Percentiles rank a stretch among this genome's conserved stretches.
phyloP scores from a whole-genome alignment of 2,888 invertebrate genomes.

The Zhengitettix transpicula region DNA sequence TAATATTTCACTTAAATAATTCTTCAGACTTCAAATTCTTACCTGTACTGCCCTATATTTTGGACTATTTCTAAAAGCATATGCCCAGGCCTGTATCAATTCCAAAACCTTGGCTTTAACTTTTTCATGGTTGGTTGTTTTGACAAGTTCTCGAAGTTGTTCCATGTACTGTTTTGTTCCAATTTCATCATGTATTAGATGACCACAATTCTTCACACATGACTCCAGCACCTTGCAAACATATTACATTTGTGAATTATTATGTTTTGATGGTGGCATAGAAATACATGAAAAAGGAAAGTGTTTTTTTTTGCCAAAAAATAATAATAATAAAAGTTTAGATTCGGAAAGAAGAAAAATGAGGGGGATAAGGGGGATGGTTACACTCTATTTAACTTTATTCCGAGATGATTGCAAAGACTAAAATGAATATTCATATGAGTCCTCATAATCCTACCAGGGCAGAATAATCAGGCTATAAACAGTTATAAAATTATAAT shows the following conservation, averaged over 20 bases:
- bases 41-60: conserved; percentile 81
- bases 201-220: conserved; percentile 93
- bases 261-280: neutral
- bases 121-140: conserved; percentile 67
- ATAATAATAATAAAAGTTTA: neutral
- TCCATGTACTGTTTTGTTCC: conserved; percentile 88
- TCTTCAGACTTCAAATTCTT: conserved; percentile 9
- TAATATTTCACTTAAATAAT: no score
- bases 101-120: conserved; percentile 76
- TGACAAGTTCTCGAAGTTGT: conserved; percentile 73
- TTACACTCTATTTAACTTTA: no score
- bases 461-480: no score
- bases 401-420: no score
- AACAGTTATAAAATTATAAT: no score
- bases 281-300: neutral
- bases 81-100: conserved; percentile 93
- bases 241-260: conserved; percentile 1
- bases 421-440: no score
- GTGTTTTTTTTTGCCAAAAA: neutral
- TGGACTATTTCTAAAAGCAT: conserved; percentile 86
- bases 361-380: no score
- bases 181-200: conserved; percentile 79
- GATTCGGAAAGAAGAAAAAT: no score
- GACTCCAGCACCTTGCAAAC: conserved; percentile 61
- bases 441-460: no score